Conservation (phyloP, 2,797 vertebrate species). For the Syngnathus rostellatus region DNA sequence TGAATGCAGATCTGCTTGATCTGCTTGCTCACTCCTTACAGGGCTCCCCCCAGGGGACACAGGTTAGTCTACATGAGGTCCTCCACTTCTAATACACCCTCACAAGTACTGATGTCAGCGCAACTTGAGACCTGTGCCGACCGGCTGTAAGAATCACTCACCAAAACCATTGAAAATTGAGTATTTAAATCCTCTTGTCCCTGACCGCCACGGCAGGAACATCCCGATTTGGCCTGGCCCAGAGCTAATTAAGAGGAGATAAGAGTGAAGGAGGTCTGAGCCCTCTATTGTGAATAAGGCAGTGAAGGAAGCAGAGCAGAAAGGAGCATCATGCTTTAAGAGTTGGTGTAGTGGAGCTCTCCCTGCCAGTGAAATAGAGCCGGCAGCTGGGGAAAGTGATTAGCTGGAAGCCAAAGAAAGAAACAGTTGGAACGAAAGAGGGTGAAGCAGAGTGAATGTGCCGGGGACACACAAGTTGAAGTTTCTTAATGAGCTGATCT, state of each 20-base stretch:
- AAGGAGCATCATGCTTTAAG: constrained; percentile 49
- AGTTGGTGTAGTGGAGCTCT: constrained; percentile 32
- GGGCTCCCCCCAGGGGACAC: constrained; percentile 6
- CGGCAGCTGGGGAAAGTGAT: constrained; percentile 49
- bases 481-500: constrained; percentile 53
- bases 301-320: constrained; percentile 27
- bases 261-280: constrained; percentile 26
- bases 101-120: constrained; percentile 14
- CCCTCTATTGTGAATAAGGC: constrained; percentile 40
- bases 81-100: constrained; percentile 7
- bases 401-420: constrained; percentile 46
- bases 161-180: constrained; percentile 39
- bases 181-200: constrained; percentile 37
- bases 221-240: constrained; percentile 3
- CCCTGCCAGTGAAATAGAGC: constrained; percentile 53
- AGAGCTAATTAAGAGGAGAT: constrained; percentile 7
- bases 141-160: constrained; percentile 16
- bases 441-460: constrained; percentile 14
- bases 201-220: constrained; percentile 28
- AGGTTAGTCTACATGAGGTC: background rate
- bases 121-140: constrained; percentile 7
- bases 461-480: constrained; percentile 22
- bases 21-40: constrained; percentile 17
- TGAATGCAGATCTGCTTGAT: constrained; percentile 16
- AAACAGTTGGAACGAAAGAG: constrained; percentile 25